Percentiles rank a stretch among this genome's conserved stretches.
Evolutionary conservation across 2,888 invertebrate species (phyloP).

Genomic region (Chymomyza amoena): DNA sequence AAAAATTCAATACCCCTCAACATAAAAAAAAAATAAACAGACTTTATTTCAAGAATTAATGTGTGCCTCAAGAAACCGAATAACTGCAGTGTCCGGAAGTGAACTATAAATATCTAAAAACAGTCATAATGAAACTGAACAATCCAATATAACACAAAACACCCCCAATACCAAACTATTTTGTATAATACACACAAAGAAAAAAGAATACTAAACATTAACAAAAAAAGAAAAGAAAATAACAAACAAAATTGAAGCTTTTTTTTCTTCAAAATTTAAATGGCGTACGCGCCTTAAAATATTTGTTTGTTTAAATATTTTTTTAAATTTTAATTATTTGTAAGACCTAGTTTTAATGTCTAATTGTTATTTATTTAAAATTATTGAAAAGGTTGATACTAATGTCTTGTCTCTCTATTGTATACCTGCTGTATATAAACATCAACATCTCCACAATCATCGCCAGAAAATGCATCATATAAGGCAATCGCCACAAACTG

Average conservation of each 20-base stretch:
- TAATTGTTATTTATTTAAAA: conserved; percentile 66
- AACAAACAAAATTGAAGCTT: conserved; percentile 15
- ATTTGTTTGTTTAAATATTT: conserved; percentile 14
- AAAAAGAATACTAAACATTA: conserved; percentile 21
- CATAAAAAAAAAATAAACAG: too few species aligned
- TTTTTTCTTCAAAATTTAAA: conserved; percentile 4
- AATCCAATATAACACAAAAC: background rate
- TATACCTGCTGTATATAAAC: conserved; percentile 68
- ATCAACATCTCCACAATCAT: conserved; percentile 25
- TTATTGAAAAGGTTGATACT: conserved; percentile 61
- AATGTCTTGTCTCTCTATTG: conserved; percentile 71
- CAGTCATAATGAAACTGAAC: background rate
- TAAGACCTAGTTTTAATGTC: conserved; percentile 55
- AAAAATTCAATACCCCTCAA: too few species aligned
- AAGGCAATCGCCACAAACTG: background rate
- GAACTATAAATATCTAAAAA: background rate
- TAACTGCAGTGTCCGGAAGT: background rate
- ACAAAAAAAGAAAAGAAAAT: conserved; percentile 27
- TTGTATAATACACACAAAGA: conserved; percentile 32
- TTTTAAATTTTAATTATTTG: conserved; percentile 9
- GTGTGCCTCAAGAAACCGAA: too few species aligned
- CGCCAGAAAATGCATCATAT: conserved; percentile 11
- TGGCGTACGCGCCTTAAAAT: conserved; percentile 6
- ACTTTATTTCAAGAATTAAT: too few species aligned
- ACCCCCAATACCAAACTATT: background rate